Evolutionary conservation across 2,797 vertebrate genomes (phyloP), one percentile per base, ranked within the genome.

Genomic region (Platyrinchus mystaceus): DNA sequence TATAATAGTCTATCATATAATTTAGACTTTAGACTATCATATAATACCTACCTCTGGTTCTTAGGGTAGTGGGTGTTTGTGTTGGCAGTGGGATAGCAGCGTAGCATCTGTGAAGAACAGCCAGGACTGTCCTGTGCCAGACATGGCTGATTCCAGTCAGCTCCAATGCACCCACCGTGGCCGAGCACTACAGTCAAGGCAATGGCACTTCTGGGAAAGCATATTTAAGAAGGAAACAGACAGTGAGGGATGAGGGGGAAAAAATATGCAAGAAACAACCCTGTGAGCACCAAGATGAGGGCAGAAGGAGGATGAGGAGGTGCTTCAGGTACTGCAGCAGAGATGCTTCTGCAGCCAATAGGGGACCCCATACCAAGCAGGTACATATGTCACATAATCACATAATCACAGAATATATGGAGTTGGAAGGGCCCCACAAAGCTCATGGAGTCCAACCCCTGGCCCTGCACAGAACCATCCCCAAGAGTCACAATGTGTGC

Each of bases 151-250:
- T 46, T 86, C 21, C n/a, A n/a, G 7, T 2, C 5, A 1, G 8
- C 1, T 60, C 46, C 32, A n/a, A 1, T 1, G 0, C 1, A 7
- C 6, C 26, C 24, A 21, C 30, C 1, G 1, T 1, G 24, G 47
- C 8, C 39, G n/a, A 46, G 18, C 37, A 22, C 30, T 64, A 12
- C 41, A 50, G 11, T 15, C 49, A n/a, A 23, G 6, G 6, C 24
- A 12, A 6, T 22, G 11, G 11, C 4, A 2, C 6, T 30, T 64
- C 30, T 36, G 43, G 30, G 10, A 59, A 91, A 91, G 10, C 0
- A 0, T 26, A 14, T 39, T 73, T 86, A 14, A 49, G 28, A 74
- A 46, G 44, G 3, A 10, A 20, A 39, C 10, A 14, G 24, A 9
- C 8, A 55, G n/a, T 15, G 41, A 82, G 26, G 8, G 55, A 15